These are phyloP conservation scores for Penaeus indicus DNA, from an alignment of 1,140 invertebrate species.

Conservation along the genomic window DNA sequence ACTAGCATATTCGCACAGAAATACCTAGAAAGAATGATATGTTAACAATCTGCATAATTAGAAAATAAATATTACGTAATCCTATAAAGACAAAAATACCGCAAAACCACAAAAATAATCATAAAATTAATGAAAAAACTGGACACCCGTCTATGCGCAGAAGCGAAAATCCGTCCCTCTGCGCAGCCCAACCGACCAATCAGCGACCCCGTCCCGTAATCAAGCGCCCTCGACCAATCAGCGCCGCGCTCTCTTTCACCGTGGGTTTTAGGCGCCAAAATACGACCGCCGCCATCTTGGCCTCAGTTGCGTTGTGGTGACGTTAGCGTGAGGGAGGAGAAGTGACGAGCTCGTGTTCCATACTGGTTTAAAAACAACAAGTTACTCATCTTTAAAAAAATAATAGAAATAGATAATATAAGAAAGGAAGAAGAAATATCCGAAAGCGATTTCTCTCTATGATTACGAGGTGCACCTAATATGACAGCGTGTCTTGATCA, in stretches of 20 bases:
- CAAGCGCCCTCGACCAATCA: constrained; percentile 11
- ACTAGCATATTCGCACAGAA: no score
- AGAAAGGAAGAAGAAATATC: no score
- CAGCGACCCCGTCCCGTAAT: no score
- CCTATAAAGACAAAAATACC: no score
- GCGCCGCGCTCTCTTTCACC: not conserved
- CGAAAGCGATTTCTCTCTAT: not conserved
- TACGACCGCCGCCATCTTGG: constrained; percentile 58
- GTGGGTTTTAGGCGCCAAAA: constrained; percentile 50
- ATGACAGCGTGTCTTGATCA: constrained; percentile 31
- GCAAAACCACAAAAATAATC: no score
- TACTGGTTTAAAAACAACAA: constrained; percentile 20
- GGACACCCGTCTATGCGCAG: no score
- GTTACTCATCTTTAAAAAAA: not conserved
- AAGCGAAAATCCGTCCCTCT: no score
- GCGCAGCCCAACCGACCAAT: not conserved
- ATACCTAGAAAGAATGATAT: no score
- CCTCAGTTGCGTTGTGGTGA: constrained; percentile 23
- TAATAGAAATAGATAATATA: no score
- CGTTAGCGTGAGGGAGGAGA: not conserved
- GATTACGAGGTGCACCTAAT: constrained; percentile 32
- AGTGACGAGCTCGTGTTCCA: not conserved
- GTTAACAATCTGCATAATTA: no score
- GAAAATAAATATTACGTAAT: no score
- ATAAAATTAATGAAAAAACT: no score